A percentile compares a stretch with the other conserved stretches of the same genome.
Conservation (phyloP, 2,113 vertebrate species). For the Brachionichthys hirsutus region DNA sequence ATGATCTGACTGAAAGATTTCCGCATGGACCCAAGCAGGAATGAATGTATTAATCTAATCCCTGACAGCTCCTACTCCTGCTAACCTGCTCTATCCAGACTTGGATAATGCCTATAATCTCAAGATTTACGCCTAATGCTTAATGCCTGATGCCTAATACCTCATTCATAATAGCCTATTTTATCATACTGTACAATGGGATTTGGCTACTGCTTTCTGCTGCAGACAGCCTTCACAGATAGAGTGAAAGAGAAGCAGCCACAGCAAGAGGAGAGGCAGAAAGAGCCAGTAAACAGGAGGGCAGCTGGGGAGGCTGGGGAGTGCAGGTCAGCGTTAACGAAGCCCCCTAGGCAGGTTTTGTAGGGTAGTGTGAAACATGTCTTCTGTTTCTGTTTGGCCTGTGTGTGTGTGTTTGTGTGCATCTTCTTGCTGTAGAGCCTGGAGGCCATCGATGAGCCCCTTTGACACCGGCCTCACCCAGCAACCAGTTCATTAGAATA, state of each 20-base stretch:
- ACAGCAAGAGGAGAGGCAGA: constrained; percentile 34
- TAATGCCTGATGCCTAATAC: constrained; percentile 68
- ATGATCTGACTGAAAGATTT: constrained; percentile 58
- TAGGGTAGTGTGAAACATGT: constrained; percentile 53
- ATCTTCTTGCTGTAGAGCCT: constrained; percentile 39
- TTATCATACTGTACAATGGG: constrained; percentile 38
- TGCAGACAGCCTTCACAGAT: constrained; percentile 53
- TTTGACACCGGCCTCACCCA: constrained; percentile 57
- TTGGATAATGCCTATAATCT: constrained; percentile 73
- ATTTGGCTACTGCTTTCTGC: constrained; percentile 44
- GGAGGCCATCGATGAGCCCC: constrained; percentile 56
- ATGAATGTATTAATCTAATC: constrained; percentile 70
- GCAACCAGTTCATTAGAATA: constrained; percentile 61
- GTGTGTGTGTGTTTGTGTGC: constrained; percentile 33
- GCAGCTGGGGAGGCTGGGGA: constrained; percentile 34
- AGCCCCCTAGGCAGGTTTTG: constrained; percentile 64
- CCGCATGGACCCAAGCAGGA: constrained; percentile 45
- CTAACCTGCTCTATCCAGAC: constrained; percentile 65
- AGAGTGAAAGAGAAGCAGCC: constrained; percentile 17
- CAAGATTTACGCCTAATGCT: constrained; percentile 59
- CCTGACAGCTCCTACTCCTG: constrained; percentile 54
- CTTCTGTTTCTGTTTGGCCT: constrained; percentile 60
- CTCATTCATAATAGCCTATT: constrained; percentile 63
- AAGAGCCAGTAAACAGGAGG: constrained; percentile 61
- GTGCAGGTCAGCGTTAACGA: constrained; percentile 70